Percentiles rank a stretch among this genome's conserved stretches.
These are phyloP conservation scores for Brachionus sp. DNA, from an alignment of 1,140 invertebrate genomes.

Conservation along the genomic window DNA sequence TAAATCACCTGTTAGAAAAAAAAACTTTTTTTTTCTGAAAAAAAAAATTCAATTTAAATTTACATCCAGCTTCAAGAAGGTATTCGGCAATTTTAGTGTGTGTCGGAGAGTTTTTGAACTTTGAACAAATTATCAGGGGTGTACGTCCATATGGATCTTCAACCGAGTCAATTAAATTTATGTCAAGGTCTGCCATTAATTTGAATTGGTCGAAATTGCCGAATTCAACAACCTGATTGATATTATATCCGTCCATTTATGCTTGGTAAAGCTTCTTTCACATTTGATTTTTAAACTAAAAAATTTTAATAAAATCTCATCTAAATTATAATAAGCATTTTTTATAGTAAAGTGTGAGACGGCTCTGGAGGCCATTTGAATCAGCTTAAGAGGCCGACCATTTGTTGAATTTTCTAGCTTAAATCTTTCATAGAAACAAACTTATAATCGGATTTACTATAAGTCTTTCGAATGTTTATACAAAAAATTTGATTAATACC, in stretches of 20 bases:
- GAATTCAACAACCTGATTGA: conserved; percentile 13
- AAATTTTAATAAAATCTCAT: not conserved
- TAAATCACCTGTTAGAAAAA: conserved; percentile 12
- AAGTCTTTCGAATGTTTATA: not conserved
- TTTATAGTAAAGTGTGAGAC: not conserved
- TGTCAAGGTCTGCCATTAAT: not conserved
- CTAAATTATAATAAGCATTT: not conserved
- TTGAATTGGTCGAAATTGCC: conserved; percentile 39
- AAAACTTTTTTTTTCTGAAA: not conserved
- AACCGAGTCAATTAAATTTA: conserved; percentile 27
- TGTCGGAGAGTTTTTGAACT: not conserved
- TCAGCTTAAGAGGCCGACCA: not conserved
- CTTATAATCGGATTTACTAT: not conserved
- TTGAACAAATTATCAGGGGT: conserved; percentile 22
- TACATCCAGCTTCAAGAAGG: conserved; percentile 23
- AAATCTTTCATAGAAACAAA: not conserved
- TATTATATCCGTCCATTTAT: conserved; percentile 5
- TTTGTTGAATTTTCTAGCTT: not conserved
- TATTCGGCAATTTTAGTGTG: conserved; percentile 26
- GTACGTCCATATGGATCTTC: conserved; percentile 35
- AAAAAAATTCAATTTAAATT: not conserved
- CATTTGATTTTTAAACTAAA: conserved; percentile 17
- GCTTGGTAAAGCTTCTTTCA: not conserved
- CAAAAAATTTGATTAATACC: not conserved
- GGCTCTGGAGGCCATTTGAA: not conserved